A percentile compares a stretch with the other conserved stretches of the same genome.
Conservation (phyloP, 2,113 vertebrate species). For the Pluvianellus socialis region DNA sequence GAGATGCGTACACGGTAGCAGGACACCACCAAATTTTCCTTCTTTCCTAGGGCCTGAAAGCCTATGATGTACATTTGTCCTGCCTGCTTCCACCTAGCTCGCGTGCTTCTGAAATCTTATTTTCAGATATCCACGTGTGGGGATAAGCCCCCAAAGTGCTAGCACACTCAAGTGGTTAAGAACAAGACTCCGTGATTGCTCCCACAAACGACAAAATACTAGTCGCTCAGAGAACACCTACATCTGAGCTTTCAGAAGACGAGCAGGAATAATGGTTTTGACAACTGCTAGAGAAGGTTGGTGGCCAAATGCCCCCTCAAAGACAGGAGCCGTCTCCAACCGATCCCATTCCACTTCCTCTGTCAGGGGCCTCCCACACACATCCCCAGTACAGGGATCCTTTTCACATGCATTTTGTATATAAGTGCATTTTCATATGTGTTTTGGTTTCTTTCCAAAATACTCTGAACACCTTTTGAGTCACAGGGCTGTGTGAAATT, state of each 20-base stretch:
- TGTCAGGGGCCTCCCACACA: not conserved
- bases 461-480: not conserved
- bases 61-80: not conserved
- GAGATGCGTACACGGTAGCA: fast-evolving
- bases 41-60: not conserved
- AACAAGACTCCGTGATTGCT: fast-evolving
- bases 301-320: not conserved
- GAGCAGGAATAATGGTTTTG: not conserved
- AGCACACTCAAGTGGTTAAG: not conserved
- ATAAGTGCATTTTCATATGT: not conserved
- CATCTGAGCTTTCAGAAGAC: not conserved
- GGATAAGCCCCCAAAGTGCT: not conserved
- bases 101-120: not conserved
- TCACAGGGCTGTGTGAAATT: not conserved
- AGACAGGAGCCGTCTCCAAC: not conserved
- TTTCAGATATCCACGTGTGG: not conserved
- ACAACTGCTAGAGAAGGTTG: not conserved
- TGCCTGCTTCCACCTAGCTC: not conserved
- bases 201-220: not conserved
- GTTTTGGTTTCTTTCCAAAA: not conserved
- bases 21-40: not conserved
- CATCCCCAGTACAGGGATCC: not conserved
- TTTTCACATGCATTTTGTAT: fast-evolving
- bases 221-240: not conserved
- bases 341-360: not conserved